Base-by-base conservation (phyloP, 2,888 invertebrate genomes). In the Synergus gifuensis region DNA sequence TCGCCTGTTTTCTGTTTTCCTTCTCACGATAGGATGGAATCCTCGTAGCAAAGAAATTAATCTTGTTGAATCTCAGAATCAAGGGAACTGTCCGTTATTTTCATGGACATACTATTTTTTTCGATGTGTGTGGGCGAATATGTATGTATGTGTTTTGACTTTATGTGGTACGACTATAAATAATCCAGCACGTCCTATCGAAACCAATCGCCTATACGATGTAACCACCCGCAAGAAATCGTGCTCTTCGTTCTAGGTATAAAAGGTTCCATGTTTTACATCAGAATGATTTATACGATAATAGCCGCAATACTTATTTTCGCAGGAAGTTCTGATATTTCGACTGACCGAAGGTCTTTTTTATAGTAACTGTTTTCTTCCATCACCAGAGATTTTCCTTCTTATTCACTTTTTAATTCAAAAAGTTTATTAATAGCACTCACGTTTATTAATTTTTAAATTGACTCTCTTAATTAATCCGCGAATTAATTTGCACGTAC, bases 51-150 rank as follows among this genome's bases (percentile, higher is more conserved):
- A 60, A 9, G 12, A 80, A 78, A 82, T 82, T 76, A 82, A 78
- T 82, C 76, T 80, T 62, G 77, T 76, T 78, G 62, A 80, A 78
- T 80, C 46, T 46, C 60, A n/a, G n/a, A 54, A 54, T 54, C 54
- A 80, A 76, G 8, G 76, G 62, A 60, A 79, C 67, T 76, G 67
- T 64, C 78, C 81, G 60, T 82, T 5, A 5, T 36, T 82, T 82
- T 78, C 79, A 79, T 78, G 79, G 77, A 67, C 73, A 78, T 58
- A 18, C 76, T 12, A 1, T 60, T 60, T 28, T 14, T 60, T 22
- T 28, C 60, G 4, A 60, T 8, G 14, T 60, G 22, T 22, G 22
- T 28, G 22, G 22, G 18, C 5, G 60, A 18, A 60, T 60, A 22
- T 60, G 18, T 67, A 22, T 69, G 46, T 49, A 4, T 44, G 44